These are phyloP conservation scores for Phymorhynchus buccinoides DNA, from an alignment of 1,140 invertebrate genomes.

Conservation along the genomic window DNA sequence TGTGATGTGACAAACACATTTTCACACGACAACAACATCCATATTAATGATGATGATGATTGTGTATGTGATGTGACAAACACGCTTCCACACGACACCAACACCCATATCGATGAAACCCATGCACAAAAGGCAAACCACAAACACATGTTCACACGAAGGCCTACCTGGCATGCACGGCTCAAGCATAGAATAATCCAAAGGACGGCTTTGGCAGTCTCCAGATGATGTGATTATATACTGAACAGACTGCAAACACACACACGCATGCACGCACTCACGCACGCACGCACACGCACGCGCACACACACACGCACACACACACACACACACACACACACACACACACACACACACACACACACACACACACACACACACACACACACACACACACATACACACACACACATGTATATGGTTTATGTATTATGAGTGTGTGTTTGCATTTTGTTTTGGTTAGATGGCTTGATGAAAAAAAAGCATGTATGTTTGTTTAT, in stretches of 20 bases:
- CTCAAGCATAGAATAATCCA: slow-evolving; percentile 43
- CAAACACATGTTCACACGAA: neutral
- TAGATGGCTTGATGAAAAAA: too few species aligned
- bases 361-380: neutral
- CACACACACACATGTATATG: neutral
- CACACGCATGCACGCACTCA: neutral
- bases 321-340: neutral
- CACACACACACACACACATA: neutral
- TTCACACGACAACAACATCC: too few species aligned
- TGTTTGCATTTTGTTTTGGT: too few species aligned
- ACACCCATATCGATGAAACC: too few species aligned
- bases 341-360: neutral
- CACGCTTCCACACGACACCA: too few species aligned
- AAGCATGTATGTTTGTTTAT: too few species aligned
- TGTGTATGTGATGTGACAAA: too few species aligned
- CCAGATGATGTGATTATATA: slow-evolving; percentile 9
- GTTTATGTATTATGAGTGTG: too few species aligned
- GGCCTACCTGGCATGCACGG: slow-evolving; percentile 47
- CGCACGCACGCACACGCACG: neutral
- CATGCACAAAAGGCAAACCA: too few species aligned
- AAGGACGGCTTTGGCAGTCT: slow-evolving; percentile 25
- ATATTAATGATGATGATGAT: too few species aligned
- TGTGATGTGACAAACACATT: too few species aligned
- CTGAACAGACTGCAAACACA: slow-evolving; percentile 10
- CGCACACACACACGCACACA: neutral